A percentile compares a stretch with the other conserved stretches of the same genome.
Evolutionary conservation across 2,888 invertebrate genomes (phyloP).

Genomic region (Orthosia cruda): DNA sequence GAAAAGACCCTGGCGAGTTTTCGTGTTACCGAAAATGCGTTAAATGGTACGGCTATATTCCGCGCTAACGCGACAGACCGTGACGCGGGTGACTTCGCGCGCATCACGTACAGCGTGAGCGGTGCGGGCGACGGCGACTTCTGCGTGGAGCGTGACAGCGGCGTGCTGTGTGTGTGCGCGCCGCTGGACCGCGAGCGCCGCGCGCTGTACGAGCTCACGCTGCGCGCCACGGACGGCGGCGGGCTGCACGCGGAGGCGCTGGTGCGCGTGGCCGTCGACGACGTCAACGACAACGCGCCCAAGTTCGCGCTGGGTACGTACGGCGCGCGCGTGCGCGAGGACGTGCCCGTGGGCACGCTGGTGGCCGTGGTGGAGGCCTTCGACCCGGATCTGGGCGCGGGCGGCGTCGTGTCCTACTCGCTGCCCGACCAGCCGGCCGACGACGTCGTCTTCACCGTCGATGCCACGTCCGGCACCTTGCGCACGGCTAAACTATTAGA

Average conservation of each 20-base stretch:
- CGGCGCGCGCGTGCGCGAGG: constrained; percentile 96
- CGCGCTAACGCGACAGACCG: constrained; percentile 96
- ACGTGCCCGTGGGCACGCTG: constrained; percentile 97
- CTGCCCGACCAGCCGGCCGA: constrained; percentile 93
- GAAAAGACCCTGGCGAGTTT: constrained; percentile 96
- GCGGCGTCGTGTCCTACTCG: constrained; percentile 96
- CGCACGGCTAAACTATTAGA: constrained; percentile 95
- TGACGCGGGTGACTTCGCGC: constrained; percentile 96
- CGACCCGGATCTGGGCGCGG: constrained; percentile 96
- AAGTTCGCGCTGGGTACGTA: constrained; percentile 95
- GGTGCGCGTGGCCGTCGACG: constrained; percentile 96
- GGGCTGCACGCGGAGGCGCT: constrained; percentile 96
- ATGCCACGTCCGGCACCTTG: constrained; percentile 96
- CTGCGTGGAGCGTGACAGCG: constrained; percentile 94
- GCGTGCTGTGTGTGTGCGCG: constrained; percentile 95
- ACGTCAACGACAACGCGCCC: constrained; percentile 98
- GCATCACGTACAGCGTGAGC: constrained; percentile 94
- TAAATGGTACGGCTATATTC: constrained; percentile 97
- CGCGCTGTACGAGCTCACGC: constrained; percentile 95
- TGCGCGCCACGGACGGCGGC: constrained; percentile 96
- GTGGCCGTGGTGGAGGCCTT: constrained; percentile 95
- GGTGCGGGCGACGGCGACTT: constrained; percentile 96
- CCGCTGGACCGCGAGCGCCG: constrained; percentile 96
- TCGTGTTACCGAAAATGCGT: constrained; percentile 96
- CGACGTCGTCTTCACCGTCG: constrained; percentile 95